These are phyloP conservation scores for Drosophila trichaetosa DNA, from an alignment of 2,888 invertebrate species.

Conservation along the genomic window DNA sequence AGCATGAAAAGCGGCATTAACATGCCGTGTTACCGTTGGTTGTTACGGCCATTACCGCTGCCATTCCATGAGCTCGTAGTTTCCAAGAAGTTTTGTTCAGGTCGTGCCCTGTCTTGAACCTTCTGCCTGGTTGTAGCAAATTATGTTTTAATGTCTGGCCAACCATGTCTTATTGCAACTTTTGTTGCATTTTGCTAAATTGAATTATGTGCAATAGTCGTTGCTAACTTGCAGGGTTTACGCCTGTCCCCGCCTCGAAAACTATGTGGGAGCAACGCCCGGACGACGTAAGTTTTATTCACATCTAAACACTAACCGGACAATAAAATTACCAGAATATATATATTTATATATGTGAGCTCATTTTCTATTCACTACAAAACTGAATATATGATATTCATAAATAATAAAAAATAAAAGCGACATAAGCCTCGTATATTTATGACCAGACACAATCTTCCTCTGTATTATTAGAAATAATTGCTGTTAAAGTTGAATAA, in stretches of 20 bases:
- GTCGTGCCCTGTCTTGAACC: slow-evolving; percentile 9
- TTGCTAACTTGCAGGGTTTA: neutral
- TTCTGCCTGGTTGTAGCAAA: slow-evolving; percentile 52
- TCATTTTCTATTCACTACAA: neutral
- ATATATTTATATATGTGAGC: neutral
- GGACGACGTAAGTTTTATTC: neutral
- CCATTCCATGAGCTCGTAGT: slow-evolving; percentile 1
- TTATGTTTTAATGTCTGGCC: slow-evolving; percentile 68
- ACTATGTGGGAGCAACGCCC: neutral
- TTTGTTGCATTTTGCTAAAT: slow-evolving; percentile 74
- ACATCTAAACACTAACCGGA: neutral
- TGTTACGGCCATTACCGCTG: slow-evolving; percentile 15
- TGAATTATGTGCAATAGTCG: slow-evolving; percentile 59
- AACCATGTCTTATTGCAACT: slow-evolving; percentile 67
- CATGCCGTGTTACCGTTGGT: slow-evolving; percentile 23
- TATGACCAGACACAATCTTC: neutral
- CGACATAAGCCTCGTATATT: neutral
- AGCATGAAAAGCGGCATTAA: slow-evolving; percentile 43
- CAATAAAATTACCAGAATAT: neutral
- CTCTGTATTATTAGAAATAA: neutral
- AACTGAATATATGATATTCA: neutral
- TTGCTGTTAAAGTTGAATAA: neutral
- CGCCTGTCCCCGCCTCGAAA: neutral
- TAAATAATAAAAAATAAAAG: neutral
- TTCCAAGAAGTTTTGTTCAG: slow-evolving; percentile 14